Percentiles rank a stretch among this genome's conserved stretches.
Conservation (phyloP, 2,113 vertebrate species). For the Boleophthalmus pectinirostris region DNA sequence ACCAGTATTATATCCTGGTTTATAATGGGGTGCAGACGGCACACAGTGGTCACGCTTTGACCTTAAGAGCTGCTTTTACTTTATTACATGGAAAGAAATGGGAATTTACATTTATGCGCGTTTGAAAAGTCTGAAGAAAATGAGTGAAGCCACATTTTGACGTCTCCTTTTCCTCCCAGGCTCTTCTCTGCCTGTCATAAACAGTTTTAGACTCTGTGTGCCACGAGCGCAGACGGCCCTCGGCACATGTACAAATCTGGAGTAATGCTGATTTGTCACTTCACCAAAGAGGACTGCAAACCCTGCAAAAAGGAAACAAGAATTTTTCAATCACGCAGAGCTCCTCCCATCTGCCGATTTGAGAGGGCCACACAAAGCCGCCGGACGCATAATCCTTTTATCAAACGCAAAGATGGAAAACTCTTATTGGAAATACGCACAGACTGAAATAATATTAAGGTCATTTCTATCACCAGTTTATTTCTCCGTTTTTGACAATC, state of each 20-base stretch:
- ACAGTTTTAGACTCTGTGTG: too few relatives aligned
- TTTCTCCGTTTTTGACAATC: slow-evolving; percentile 50
- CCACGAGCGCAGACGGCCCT: slow-evolving; percentile 24
- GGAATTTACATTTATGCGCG: background rate
- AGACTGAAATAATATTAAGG: slow-evolving; percentile 78
- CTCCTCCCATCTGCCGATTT: slow-evolving; percentile 77
- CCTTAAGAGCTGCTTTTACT: too few relatives aligned
- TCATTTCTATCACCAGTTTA: slow-evolving; percentile 77
- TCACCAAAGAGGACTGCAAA: slow-evolving; percentile 75
- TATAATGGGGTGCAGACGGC: too few relatives aligned
- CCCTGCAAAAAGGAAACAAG: slow-evolving; percentile 80
- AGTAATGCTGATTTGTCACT: slow-evolving; percentile 79
- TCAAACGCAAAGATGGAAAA: slow-evolving; percentile 76
- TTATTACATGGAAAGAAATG: too few relatives aligned
- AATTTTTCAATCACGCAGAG: slow-evolving; percentile 80
- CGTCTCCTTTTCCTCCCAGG: background rate
- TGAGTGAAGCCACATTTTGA: too few relatives aligned
- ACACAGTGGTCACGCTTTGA: too few relatives aligned
- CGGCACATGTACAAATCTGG: slow-evolving; percentile 70
- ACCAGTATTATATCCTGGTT: too few relatives aligned
- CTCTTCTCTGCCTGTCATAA: background rate
- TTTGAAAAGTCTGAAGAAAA: too few relatives aligned
- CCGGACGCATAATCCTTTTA: slow-evolving; percentile 79
- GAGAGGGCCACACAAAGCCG: slow-evolving; percentile 73
- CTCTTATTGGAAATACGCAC: slow-evolving; percentile 70